A percentile compares a stretch with the other conserved stretches of the same genome.
Conservation (phyloP, 1,140 invertebrate species). For the Danaus plexippus region DNA sequence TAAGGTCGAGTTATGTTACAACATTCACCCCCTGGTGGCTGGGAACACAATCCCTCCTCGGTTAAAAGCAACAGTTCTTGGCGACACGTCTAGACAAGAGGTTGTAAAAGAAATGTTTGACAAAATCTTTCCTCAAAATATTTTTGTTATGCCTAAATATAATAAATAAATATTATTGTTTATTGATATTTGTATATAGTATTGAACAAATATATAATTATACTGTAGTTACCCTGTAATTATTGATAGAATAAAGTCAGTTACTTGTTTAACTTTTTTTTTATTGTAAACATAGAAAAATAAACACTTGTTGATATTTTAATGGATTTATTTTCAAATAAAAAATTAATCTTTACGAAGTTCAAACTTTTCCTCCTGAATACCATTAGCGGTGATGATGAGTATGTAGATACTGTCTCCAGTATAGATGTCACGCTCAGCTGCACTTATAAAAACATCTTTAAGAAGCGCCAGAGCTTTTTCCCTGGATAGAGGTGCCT, state of each 20-base stretch:
- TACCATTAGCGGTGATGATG: constrained; percentile 92
- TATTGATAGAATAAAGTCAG: constrained; percentile 55
- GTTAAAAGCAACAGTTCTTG: constrained; percentile 74
- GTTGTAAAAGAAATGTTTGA: constrained; percentile 60
- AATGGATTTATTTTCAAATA: constrained; percentile 19
- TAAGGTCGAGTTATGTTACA: constrained; percentile 76
- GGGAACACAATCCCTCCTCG: constrained; percentile 80
- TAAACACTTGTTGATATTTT: constrained; percentile 19
- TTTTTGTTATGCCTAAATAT: constrained; percentile 70
- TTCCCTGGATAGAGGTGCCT: constrained; percentile 78
- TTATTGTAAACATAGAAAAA: constrained; percentile 21
- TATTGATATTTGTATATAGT: constrained; percentile 48
- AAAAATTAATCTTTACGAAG: constrained; percentile 82
- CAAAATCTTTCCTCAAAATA: constrained; percentile 61
- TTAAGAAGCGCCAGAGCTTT: constrained; percentile 89
- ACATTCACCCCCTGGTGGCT: constrained; percentile 80
- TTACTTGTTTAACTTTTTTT: constrained; percentile 48
- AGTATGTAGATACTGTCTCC: constrained; percentile 93
- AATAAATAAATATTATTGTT: constrained; percentile 50
- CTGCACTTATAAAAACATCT: constrained; percentile 96
- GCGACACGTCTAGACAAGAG: constrained; percentile 58
- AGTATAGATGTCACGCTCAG: constrained; percentile 97
- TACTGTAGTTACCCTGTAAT: constrained; percentile 60
- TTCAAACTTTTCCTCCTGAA: constrained; percentile 78
- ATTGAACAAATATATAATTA: constrained; percentile 58